A percentile compares a stretch with the other conserved stretches of the same genome.
Conservation (phyloP, 1,140 invertebrate genomes). For the Thaumetopoea pityocampa region DNA sequence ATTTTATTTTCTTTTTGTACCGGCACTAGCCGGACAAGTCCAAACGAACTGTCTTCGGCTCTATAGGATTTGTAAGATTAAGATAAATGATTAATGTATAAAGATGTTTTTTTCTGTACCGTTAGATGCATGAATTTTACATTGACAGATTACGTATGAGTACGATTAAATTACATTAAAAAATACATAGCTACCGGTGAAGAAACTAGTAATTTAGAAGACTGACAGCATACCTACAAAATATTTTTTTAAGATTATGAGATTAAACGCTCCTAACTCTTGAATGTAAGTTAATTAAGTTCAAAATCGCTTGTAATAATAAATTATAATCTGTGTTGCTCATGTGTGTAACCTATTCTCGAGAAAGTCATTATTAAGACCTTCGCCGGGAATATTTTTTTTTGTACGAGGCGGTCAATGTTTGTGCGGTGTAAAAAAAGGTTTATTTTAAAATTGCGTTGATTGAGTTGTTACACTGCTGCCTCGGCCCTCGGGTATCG, state of each 20-base stretch:
- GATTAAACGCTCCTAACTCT: too few relatives aligned
- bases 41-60: slow-evolving; percentile 38
- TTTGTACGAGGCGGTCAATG: slow-evolving; percentile 46
- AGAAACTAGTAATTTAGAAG: slow-evolving; percentile 5
- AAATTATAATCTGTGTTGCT: slow-evolving; percentile 15
- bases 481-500: slow-evolving; percentile 37
- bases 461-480: slow-evolving; percentile 74
- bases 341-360: slow-evolving; percentile 50
- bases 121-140: not conserved
- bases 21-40: slow-evolving; percentile 37
- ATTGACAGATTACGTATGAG: not conserved
- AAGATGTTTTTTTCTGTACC: not conserved
- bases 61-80: slow-evolving; percentile 25
- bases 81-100: slow-evolving; percentile 25
- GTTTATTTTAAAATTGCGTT: slow-evolving; percentile 70
- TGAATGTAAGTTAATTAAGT: too few relatives aligned
- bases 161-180: too few relatives aligned
- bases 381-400: slow-evolving; percentile 53
- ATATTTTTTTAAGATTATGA: too few relatives aligned
- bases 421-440: slow-evolving; percentile 55
- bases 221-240: too few relatives aligned
- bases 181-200: too few relatives aligned
- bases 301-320: slow-evolving; percentile 14
- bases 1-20: slow-evolving; percentile 52
- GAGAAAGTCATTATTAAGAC: slow-evolving; percentile 69